Base-by-base conservation (phyloP, 2,113 vertebrate species). In the Fulmarus glacialis region DNA sequence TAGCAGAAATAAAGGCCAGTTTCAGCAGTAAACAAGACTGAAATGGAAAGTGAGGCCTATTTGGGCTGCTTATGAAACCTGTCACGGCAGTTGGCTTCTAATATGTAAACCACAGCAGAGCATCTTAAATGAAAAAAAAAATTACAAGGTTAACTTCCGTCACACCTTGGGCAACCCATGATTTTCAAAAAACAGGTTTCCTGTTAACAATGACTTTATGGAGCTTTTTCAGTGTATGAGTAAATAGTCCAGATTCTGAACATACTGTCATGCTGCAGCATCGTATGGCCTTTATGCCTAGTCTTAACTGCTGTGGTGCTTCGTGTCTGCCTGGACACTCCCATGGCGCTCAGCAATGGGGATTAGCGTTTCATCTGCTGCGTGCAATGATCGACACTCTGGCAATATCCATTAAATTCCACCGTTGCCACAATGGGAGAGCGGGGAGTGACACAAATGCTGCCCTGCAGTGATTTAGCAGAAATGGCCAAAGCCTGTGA, bases 381-480 rank as follows among this genome's bases (percentile, higher is more conserved):
- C 29, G 8, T 58, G 42, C 5, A 2, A 21, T 12, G 40, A 42
- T 34, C 15, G 2, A 5, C 24, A 5, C n/a, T 87, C 50, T 34
- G 40, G 26, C 59, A 38, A 12, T 16, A 21, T 10, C 48, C 27
- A 1, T 40, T 47, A 26, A 29, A n/a, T 50, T 16, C 75, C n/a
- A 11, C 5, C 0, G 1, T 23, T 5, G 15, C 48, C 2, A 3
- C 67, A 27, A 0, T 2, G n/a, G 55, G 23, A 43, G 29, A 42
- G 45, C 1, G 2, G 21, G 17, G 59, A 17, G 11, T 17, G 29
- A 27, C 11, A 24, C 17, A 11, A 4, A 8, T 5, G 12, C 43
- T 66, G 13, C 62, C 66, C 48, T 74, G 72, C 47, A 32, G 53
- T 20, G 68, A 50, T 74, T 23, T 5, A 84, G 52, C n/a, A 55